phyloP scores from a whole-genome alignment of 2,113 vertebrate genomes.

The Prietella phreatophila region DNA sequence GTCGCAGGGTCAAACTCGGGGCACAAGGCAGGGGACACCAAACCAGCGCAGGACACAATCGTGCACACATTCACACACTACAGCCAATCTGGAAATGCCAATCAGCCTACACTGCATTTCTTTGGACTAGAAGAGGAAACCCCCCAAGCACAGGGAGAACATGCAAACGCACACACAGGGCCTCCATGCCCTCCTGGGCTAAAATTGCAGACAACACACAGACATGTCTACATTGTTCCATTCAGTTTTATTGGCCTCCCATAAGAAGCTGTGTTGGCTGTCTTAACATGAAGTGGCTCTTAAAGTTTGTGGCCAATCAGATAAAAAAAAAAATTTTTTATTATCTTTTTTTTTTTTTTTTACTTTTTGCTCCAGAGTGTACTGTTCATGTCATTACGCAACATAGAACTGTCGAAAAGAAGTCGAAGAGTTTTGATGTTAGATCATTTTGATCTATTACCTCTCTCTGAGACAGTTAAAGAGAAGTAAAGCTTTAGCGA shows the following conservation, averaged over 20 bases:
- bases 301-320: not conserved
- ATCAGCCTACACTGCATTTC: no score
- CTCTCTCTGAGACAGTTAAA: not conserved
- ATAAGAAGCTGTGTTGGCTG: not conserved
- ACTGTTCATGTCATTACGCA: not conserved
- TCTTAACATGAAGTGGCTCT: not conserved
- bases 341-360: no score
- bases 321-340: no score
- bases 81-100: no score
- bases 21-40: no score
- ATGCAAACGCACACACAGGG: no score
- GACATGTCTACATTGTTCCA: not conserved
- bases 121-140: no score
- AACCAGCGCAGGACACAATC: no score
- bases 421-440: not conserved
- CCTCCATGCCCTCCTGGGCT: no score
- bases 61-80: no score
- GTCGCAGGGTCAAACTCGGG: no score
- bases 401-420: not conserved
- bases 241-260: not conserved
- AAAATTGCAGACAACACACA: not conserved
- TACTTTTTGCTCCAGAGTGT: not conserved
- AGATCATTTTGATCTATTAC: not conserved
- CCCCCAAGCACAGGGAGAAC: no score
- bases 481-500: not conserved